Conservation (phyloP, 2,113 vertebrate species). For the Bos javanicus region DNA sequence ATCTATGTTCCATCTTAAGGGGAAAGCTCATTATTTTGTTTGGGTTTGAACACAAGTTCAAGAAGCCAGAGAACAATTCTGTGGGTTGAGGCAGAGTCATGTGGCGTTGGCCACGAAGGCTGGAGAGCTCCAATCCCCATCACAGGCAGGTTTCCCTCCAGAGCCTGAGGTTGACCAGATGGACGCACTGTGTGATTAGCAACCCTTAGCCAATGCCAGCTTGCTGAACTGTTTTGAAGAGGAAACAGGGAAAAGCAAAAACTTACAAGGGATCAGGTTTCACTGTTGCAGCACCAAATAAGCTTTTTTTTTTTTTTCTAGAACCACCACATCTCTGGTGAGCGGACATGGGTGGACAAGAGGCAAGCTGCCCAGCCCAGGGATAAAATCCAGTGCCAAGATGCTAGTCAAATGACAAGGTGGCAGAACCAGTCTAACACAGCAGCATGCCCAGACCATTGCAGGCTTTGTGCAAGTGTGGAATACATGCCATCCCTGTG, state of each 20-base stretch:
- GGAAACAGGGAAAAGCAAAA: background rate
- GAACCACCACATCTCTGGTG: background rate
- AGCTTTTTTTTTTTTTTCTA: background rate
- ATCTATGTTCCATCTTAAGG: background rate
- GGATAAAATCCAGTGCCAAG: rapidly evolving
- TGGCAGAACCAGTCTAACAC: background rate
- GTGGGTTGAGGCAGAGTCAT: background rate
- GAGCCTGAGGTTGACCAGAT: background rate
- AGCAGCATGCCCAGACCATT: rapidly evolving
- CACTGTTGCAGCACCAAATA: background rate
- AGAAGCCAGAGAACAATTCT: background rate
- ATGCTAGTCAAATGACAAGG: background rate
- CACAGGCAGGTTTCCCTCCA: background rate
- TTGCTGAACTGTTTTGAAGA: rapidly evolving
- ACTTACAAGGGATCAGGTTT: background rate
- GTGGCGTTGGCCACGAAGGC: background rate
- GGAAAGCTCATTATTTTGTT: background rate
- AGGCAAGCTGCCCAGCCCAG: rapidly evolving
- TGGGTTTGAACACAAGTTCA: background rate
- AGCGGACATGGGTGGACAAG: rapidly evolving
- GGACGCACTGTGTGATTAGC: rapidly evolving
- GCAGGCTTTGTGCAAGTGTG: background rate
- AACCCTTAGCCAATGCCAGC: rapidly evolving
- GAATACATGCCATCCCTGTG: rapidly evolving
- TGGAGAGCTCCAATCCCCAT: background rate